A percentile compares a stretch with the other conserved stretches of the same genome.
These are phyloP conservation scores for Numida meleagris DNA, from an alignment of 2,113 vertebrate genomes.

Conservation along the genomic window DNA sequence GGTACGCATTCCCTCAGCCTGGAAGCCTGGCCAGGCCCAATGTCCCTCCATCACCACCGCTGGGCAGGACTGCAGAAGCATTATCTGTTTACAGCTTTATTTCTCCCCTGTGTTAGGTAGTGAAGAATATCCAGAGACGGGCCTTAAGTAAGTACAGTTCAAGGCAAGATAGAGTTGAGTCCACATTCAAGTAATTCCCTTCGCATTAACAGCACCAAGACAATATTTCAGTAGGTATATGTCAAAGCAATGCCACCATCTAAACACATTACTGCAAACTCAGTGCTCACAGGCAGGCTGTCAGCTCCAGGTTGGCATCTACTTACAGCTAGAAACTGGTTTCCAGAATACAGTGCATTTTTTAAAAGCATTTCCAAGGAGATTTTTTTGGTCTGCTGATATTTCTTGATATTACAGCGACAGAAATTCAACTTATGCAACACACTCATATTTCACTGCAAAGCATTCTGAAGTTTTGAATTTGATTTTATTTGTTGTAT, in stretches of 20 bases:
- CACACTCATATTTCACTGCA: not conserved
- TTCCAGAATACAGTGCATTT: not conserved
- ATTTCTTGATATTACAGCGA: not conserved
- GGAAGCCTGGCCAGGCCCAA: not conserved
- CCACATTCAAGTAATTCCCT: not conserved
- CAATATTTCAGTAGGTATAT: not conserved
- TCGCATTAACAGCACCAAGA: not conserved
- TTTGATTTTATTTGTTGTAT: not conserved
- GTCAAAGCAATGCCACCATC: not conserved
- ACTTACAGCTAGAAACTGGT: not conserved
- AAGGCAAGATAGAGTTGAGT: not conserved
- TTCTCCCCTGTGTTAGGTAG: not conserved
- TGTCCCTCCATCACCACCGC: not conserved
- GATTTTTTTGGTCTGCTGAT: not conserved
- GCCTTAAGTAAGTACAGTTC: not conserved
- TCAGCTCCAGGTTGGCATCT: not conserved
- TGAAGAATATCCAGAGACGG: not conserved
- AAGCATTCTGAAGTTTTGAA: slow-evolving; percentile 3
- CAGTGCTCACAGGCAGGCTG: not conserved
- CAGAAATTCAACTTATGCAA: slow-evolving; percentile 14
- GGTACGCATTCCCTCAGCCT: not conserved
- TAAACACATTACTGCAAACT: not conserved
- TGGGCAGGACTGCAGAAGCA: not conserved
- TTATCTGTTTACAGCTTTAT: not conserved
- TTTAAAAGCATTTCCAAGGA: not conserved